Conservation (phyloP, 2,888 invertebrate species). For the Pachliopta kotzebuea region DNA sequence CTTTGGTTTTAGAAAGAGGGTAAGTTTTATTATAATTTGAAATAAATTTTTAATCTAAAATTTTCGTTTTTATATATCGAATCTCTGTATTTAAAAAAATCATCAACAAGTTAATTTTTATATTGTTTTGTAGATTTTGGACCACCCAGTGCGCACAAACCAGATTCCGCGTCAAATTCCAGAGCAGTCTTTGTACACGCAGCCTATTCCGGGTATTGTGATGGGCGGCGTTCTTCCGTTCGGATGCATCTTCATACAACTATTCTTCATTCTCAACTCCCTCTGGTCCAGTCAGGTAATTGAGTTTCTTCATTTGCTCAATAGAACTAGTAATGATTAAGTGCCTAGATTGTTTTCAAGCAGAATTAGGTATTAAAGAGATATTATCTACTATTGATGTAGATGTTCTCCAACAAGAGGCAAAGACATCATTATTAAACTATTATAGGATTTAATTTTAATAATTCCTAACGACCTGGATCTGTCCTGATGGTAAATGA, state of each 20-base stretch:
- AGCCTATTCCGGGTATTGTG: conserved; percentile 95
- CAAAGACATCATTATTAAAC: too few species aligned
- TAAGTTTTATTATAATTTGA: conserved; percentile 62
- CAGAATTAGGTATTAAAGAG: too few species aligned
- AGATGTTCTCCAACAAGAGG: too few species aligned
- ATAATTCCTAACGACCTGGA: too few species aligned
- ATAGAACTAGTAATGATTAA: not conserved
- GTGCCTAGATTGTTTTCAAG: too few species aligned
- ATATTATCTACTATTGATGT: too few species aligned
- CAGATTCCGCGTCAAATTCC: conserved; percentile 99
- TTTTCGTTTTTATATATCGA: too few species aligned
- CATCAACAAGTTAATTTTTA: not conserved
- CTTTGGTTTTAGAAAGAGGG: conserved; percentile 98
- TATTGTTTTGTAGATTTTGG: conserved; percentile 86
- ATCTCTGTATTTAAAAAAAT: too few species aligned
- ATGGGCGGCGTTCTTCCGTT: conserved; percentile 99
- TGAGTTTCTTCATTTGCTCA: not conserved
- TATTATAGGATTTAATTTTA: too few species aligned
- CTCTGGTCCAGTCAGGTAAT: conserved; percentile 90
- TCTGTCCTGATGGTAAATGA: too few species aligned
- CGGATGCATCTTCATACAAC: conserved; percentile 98
- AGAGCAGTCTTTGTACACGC: conserved; percentile 98
- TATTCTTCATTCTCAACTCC: conserved; percentile 99
- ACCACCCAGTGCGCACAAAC: conserved; percentile 98
- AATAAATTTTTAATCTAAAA: not conserved